These are phyloP conservation scores for Exephanes ischioxanthus DNA, from an alignment of 2,888 invertebrate genomes.

Conservation along the genomic window DNA sequence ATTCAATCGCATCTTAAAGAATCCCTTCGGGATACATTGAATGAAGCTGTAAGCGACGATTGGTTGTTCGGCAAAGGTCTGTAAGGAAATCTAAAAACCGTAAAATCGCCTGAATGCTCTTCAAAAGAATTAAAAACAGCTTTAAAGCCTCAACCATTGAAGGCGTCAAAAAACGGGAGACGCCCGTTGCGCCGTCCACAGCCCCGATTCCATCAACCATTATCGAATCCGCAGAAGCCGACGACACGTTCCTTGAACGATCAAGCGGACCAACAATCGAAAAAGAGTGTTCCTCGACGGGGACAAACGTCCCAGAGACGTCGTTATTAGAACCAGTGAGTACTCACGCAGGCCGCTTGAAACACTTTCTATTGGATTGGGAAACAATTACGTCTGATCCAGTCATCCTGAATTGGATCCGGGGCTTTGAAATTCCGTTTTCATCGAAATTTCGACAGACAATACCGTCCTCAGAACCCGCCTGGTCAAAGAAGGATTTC, in stretches of 20 bases:
- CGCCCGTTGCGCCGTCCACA: constrained; percentile 33
- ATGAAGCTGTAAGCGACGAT: constrained; percentile 46
- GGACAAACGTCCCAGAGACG: not conserved
- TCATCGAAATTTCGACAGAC: not conserved
- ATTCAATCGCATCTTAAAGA: constrained; percentile 49
- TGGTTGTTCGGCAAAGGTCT: constrained; percentile 56
- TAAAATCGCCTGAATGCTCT: constrained; percentile 46
- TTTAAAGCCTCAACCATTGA: constrained; percentile 24
- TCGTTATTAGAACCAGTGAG: not conserved
- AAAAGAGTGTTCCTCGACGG: not conserved
- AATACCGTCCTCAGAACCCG: no score
- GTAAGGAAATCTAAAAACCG: constrained; percentile 41
- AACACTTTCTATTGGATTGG: constrained; percentile 15
- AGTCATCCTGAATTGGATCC: constrained; percentile 9
- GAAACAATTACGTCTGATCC: constrained; percentile 26
- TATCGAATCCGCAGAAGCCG: constrained; percentile 5
- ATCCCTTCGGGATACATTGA: constrained; percentile 48
- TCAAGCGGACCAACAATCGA: not conserved
- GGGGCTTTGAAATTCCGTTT: constrained; percentile 16
- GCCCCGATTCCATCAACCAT: not conserved
- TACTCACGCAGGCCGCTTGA: constrained; percentile 44
- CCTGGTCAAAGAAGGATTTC: no score
- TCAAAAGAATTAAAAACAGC: constrained; percentile 37
- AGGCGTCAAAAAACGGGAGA: constrained; percentile 43
- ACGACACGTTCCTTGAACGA: constrained; percentile 21